These are phyloP conservation scores for Phyllopteryx taeniolatus DNA, from an alignment of 2,113 vertebrate species.

Conservation along the genomic window DNA sequence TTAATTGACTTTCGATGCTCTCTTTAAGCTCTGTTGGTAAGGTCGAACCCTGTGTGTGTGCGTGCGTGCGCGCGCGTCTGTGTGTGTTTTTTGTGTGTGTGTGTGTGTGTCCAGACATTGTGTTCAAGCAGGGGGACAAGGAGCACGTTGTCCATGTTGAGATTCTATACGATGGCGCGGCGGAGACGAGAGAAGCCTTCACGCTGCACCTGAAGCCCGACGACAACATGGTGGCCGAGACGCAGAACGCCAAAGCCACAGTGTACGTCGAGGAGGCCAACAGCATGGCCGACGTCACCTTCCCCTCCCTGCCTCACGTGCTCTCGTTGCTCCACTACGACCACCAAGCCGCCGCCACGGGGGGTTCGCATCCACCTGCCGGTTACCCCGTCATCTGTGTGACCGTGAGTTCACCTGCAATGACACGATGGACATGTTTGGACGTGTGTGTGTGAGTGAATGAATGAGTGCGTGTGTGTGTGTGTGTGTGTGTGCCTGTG, in stretches of 20 bases:
- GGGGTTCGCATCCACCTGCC: constrained; percentile 74
- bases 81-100: constrained; percentile 3
- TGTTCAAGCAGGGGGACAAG: constrained; percentile 86
- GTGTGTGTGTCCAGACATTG: constrained; percentile 76
- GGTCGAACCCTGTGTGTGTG: constrained; percentile 24
- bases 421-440: background rate
- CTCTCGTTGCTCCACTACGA: constrained; percentile 87
- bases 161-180: constrained; percentile 82
- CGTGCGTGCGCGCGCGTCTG: no score
- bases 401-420: constrained; percentile 77
- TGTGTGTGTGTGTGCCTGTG: constrained; percentile 2
- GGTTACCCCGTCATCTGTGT: constrained; percentile 92
- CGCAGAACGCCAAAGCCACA: constrained; percentile 89
- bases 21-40: constrained; percentile 34
- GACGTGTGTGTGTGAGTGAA: background rate
- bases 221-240: constrained; percentile 92
- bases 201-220: constrained; percentile 91
- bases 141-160: constrained; percentile 85
- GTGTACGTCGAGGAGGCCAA: constrained; percentile 90
- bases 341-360: constrained; percentile 66
- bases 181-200: constrained; percentile 94
- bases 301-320: constrained; percentile 87
- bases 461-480: background rate
- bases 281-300: constrained; percentile 92
- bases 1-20: constrained; percentile 45